phyloP scores from a whole-genome alignment of 2,888 invertebrate genomes.

The Carabus problematicus region DNA sequence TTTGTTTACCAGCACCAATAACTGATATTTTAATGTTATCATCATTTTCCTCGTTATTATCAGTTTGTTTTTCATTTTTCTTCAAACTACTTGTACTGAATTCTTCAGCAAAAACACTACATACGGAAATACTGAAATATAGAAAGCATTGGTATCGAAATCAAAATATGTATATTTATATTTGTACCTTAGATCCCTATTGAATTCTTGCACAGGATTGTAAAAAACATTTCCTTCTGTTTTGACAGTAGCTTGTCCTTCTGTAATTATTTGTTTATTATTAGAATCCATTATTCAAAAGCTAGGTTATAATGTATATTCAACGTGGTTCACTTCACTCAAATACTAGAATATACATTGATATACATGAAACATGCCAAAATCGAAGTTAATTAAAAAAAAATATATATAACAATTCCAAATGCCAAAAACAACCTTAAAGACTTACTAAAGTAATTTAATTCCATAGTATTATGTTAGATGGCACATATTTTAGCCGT shows the following conservation, averaged over 20 bases:
- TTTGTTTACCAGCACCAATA: constrained; percentile 42
- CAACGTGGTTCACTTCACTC: too few relatives aligned
- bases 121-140: constrained; percentile 71
- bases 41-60: constrained; percentile 51
- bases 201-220: constrained; percentile 98
- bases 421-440: too few relatives aligned
- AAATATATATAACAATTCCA: too few relatives aligned
- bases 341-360: too few relatives aligned
- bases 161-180: neutral
- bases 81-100: constrained; percentile 54
- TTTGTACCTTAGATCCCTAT: constrained; percentile 84
- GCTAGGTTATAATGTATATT: too few relatives aligned
- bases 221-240: constrained; percentile 89
- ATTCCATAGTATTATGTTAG: too few relatives aligned
- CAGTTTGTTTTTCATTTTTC: constrained; percentile 43
- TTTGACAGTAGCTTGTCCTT: constrained; percentile 81
- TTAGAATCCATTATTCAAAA: constrained; percentile 13
- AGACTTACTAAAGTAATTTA: too few relatives aligned
- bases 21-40: constrained; percentile 44
- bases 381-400: too few relatives aligned
- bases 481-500: too few relatives aligned
- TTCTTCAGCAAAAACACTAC: constrained; percentile 71
- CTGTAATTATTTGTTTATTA: constrained; percentile 62
- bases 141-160: constrained; percentile 16
- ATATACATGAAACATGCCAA: too few relatives aligned